Percentiles rank a stretch among this genome's conserved stretches.
Evolutionary conservation across 2,113 vertebrate genomes (phyloP).

Genomic region (Neogobius melanostomus): DNA sequence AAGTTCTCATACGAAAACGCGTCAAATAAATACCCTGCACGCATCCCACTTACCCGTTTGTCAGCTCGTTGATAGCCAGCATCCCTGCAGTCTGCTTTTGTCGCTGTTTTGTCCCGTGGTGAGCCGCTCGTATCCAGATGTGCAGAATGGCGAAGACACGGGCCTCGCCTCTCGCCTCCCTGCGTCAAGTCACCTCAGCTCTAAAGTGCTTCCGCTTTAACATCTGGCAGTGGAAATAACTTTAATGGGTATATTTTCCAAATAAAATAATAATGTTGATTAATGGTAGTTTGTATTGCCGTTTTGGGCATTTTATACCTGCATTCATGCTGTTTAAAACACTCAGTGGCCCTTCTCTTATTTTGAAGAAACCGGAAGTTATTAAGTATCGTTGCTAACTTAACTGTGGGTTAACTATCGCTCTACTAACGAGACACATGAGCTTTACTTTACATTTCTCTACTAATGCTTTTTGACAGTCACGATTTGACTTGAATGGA

Average conservation of each 20-base stretch:
- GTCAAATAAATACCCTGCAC: not conserved
- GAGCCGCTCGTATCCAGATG: conserved; percentile 56
- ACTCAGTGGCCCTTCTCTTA: not conserved
- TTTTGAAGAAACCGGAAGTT: conserved; percentile 3
- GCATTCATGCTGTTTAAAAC: not conserved
- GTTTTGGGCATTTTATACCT: not conserved
- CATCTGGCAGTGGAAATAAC: not conserved
- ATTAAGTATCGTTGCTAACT: not conserved
- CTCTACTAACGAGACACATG: too few species aligned
- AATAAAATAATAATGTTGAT: too few species aligned
- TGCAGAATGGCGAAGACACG: conserved; percentile 55
- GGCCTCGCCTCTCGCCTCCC: conserved; percentile 50
- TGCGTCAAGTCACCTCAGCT: not conserved
- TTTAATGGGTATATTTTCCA: too few species aligned
- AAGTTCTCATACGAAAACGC: conserved; percentile 18
- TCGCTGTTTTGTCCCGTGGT: conserved; percentile 4
- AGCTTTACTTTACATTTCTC: not conserved
- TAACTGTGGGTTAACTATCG: too few species aligned
- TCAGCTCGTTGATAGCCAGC: conserved; percentile 74
- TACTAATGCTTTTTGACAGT: not conserved
- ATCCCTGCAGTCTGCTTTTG: conserved; percentile 38
- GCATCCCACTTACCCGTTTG: conserved; percentile 65
- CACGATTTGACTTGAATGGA: not conserved
- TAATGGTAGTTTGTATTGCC: too few species aligned
- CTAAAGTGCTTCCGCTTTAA: not conserved